Evolutionary conservation across 2,888 invertebrate species (phyloP).

Genomic region (Pycnomerus fuliginosus): DNA sequence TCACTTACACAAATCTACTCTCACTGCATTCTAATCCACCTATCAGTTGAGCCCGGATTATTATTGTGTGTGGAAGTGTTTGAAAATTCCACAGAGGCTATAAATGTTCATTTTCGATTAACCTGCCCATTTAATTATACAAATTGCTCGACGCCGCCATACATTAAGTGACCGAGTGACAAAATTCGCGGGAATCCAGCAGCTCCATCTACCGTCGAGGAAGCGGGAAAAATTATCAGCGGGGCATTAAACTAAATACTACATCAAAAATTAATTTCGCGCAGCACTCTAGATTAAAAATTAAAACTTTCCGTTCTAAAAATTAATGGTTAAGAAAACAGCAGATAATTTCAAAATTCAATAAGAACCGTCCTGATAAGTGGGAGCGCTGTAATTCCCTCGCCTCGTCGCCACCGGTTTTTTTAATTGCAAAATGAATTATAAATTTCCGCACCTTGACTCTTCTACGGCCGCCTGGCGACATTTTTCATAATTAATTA

Average conservation of each 20-base stretch:
- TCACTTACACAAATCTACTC: conserved; percentile 22
- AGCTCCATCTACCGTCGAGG: no score
- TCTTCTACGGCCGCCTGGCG: conserved; percentile 30
- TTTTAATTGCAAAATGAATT: conserved; percentile 46
- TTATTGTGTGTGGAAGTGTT: no score
- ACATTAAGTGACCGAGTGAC: no score
- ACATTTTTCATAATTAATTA: conserved; percentile 45
- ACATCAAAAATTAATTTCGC: conserved; percentile 49
- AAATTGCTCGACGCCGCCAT: no score
- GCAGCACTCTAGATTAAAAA: conserved; percentile 49
- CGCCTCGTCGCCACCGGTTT: conserved; percentile 26
- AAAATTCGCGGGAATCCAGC: no score
- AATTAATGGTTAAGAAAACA: conserved; percentile 53
- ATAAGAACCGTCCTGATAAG: conserved; percentile 44
- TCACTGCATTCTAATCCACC: conserved; percentile 23
- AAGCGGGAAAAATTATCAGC: no score
- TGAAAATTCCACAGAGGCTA: no score
- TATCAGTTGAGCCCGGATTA: conserved; percentile 16
- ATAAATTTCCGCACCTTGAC: conserved; percentile 44
- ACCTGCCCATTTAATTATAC: no score
- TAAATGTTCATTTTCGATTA: no score
- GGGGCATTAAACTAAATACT: conserved; percentile 31
- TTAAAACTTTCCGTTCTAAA: conserved; percentile 50
- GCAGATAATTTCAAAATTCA: conserved; percentile 52
- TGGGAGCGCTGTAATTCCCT: conserved; percentile 17